Evolutionary conservation across 2,888 invertebrate genomes (phyloP), one percentile per base, ranked within the genome.

Genomic region (Nysson spinosus): DNA sequence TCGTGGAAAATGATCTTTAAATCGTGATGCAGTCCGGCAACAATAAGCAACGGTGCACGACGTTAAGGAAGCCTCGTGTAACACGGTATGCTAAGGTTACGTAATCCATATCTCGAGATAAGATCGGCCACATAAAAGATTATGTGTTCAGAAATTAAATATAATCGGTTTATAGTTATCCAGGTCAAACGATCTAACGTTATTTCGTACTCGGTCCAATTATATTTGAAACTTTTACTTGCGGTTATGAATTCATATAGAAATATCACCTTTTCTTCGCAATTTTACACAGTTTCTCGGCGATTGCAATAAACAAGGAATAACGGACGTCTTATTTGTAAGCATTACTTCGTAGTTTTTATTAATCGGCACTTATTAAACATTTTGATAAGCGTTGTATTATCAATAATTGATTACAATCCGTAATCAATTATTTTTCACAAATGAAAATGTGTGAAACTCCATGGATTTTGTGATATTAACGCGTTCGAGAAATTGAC

Each of bases 1-100:
- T 60, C 35, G 42, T 32, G 50, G 56, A 56, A 47, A 63, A 40
- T 16, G 44, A 62, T 63, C 14, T 9, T 35, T 32, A 28, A 39
- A 7, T 6, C 5, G 34, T 11, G 44, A 64, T 54, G 9, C 20
- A 1, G 35, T 9, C 16, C 20, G 22, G 26, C n/a, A 37, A 44
- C 28, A 4, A 17, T 24, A 39, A 24, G 34, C 30, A 32, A n/a
- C 16, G 57, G 40, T 47, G 46, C 51, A 52, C 14, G 11, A 42
- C 14, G 22, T 37, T 14, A 35, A 37, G 52, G 66, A 65, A 65
- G 60, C 40, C 46, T n/a, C 54, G 19, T 19, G 44, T 4, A 7
- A 20, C 16, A 11, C 20, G 7, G 35, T n/a, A 50, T 16, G 50
- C n/a, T n/a, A 17, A 19, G 6, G 9, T 67, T 57, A n/a, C 12